phyloP scores from a whole-genome alignment of 2,113 vertebrate species.

The Echinops telfairi region DNA sequence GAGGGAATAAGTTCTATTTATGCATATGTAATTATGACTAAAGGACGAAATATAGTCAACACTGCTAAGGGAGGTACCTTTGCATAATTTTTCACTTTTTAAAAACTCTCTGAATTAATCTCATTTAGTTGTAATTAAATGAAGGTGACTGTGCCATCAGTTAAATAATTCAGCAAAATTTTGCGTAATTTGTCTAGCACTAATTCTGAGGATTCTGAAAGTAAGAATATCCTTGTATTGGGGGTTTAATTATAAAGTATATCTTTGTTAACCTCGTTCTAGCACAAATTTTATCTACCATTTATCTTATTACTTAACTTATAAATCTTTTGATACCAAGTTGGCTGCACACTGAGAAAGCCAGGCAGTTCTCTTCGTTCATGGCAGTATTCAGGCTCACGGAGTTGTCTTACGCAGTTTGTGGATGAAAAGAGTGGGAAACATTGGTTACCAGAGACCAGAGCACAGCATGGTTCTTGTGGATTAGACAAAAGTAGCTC shows the following conservation, averaged over 20 bases:
- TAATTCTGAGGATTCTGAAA: neutral
- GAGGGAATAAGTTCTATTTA: too few relatives aligned
- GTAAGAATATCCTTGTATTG: neutral
- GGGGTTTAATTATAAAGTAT: conserved; percentile 8
- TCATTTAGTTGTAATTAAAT: conserved; percentile 19
- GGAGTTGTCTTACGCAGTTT: conserved; percentile 7
- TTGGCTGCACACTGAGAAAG: conserved; percentile 12
- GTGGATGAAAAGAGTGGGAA: conserved; percentile 1
- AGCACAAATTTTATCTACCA: conserved; percentile 13
- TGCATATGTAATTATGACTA: neutral
- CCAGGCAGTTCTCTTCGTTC: conserved; percentile 16
- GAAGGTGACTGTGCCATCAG: neutral
- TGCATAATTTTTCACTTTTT: conserved; percentile 9
- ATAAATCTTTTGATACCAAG: conserved; percentile 34
- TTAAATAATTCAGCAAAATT: neutral
- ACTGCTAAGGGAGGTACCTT: neutral
- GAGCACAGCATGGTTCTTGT: conserved; percentile 1
- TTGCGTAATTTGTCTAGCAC: neutral
- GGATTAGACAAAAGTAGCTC: neutral
- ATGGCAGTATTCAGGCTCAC: conserved; percentile 7
- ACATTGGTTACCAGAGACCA: neutral
- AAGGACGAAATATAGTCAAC: conserved; percentile 14
- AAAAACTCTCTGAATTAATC: neutral
- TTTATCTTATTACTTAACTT: conserved; percentile 41
- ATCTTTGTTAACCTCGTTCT: conserved; percentile 20